Evolutionary conservation across 2,888 invertebrate genomes (phyloP).

Genomic region (Leptinotarsa haldemani): DNA sequence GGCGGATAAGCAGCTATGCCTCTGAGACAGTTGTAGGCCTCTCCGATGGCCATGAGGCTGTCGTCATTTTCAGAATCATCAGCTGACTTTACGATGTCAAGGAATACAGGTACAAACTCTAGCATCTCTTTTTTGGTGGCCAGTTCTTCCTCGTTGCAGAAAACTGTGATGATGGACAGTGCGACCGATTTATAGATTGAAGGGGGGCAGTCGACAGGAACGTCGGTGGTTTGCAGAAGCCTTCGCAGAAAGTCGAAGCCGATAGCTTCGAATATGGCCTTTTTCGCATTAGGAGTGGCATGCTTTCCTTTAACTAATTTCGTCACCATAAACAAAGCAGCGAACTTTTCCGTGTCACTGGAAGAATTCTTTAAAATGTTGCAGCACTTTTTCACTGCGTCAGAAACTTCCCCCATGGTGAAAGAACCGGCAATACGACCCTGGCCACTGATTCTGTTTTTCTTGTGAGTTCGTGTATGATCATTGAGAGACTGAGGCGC

Average conservation of each 20-base stretch:
- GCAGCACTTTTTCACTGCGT: constrained; percentile 87
- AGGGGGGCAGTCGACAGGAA: constrained; percentile 89
- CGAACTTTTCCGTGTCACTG: constrained; percentile 91
- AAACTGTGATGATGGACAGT: constrained; percentile 86
- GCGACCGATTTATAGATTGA: constrained; percentile 93
- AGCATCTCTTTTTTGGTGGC: constrained; percentile 87
- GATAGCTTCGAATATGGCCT: constrained; percentile 87
- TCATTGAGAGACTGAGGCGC: constrained; percentile 52
- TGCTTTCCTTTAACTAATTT: constrained; percentile 88
- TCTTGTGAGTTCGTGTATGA: constrained; percentile 30
- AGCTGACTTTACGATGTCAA: constrained; percentile 85
- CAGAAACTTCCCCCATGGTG: constrained; percentile 71
- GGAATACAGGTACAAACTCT: constrained; percentile 82
- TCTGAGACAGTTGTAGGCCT: constrained; percentile 86
- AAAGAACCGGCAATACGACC: constrained; percentile 21
- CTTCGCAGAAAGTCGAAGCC: constrained; percentile 88
- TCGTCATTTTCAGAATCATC: constrained; percentile 89
- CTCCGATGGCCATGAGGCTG: constrained; percentile 86
- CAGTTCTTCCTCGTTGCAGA: constrained; percentile 84
- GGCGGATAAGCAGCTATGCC: constrained; percentile 82
- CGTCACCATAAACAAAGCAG: constrained; percentile 91
- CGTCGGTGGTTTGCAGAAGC: constrained; percentile 78
- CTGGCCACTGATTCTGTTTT: constrained; percentile 16
- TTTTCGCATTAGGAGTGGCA: constrained; percentile 77
- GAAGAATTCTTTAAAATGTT: constrained; percentile 82